Base-by-base conservation (phyloP, 2,888 invertebrate species). In the Caradrina kadenii region DNA sequence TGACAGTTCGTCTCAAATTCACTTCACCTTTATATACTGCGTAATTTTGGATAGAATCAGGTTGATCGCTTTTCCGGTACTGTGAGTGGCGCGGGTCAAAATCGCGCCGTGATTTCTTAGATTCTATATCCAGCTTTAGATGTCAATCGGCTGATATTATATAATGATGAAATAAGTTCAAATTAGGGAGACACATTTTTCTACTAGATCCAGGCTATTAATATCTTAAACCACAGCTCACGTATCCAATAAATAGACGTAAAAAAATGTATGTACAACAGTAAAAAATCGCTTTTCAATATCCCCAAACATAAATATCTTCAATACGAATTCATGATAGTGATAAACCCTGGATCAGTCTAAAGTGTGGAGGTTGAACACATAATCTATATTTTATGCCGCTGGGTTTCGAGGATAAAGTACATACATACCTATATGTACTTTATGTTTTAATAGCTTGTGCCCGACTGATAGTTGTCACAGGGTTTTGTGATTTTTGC, bases 241-340 rank as follows among this genome's bases (percentile, higher is more conserved):
- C 81, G 55, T 63, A 42, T 2, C 7, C 21, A 62, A 76, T 77
- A 65, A 59, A 69, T 64, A 42, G 49, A 26, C 22, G 15, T 11
- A 19, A 73, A 71, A 26, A 26, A 26, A 26, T 3, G 35, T 49
- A 53, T 7, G 1, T 56, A 48, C 21, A 56, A 45, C 35, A 56
- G 64, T 74, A 72, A 82, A 76, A 71, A 75, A 80, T 61, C 19
- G 67, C 45, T 76, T 83, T 85, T 83, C 83, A 76, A 85, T 83
- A 83, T 62, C 74, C 69, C 58, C 39, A 70, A 58, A 76, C 73
- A 85, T 82, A 77, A 89, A 86, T 86, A 80, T 81, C 79, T 76
- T 69, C 80, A 89, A 91, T 91, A 87, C 74, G 83, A 86, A 91
- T 91, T 91, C 88, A 90, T 89, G 86, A 80, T 73, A 45, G 87